Evolutionary conservation across 2,888 invertebrate species (phyloP).

Genomic region (Drosophila tripunctata): DNA sequence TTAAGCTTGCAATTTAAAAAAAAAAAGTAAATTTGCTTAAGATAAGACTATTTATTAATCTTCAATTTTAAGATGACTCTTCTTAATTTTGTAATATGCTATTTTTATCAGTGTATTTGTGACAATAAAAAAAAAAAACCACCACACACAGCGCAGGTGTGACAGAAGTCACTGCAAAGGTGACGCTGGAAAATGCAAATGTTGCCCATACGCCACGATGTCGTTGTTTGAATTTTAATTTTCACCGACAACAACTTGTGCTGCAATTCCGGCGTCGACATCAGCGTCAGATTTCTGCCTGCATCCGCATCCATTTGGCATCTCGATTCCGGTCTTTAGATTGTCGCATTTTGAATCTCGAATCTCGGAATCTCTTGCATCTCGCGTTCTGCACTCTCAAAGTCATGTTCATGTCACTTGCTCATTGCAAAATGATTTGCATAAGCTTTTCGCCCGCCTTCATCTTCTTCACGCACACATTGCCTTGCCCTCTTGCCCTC

Average conservation of each 20-base stretch:
- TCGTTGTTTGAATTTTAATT: conserved; percentile 75
- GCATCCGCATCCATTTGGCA: conserved; percentile 36
- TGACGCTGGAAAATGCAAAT: conserved; percentile 72
- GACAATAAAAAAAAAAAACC: too few species aligned
- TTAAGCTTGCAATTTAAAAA: too few species aligned
- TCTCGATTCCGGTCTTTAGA: too few species aligned
- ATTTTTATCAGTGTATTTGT: too few species aligned
- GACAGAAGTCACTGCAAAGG: conserved; percentile 73
- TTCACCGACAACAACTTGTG: conserved; percentile 62
- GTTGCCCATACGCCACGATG: conserved; percentile 71
- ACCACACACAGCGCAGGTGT: conserved; percentile 56
- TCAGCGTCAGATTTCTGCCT: too few species aligned
- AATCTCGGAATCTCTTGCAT: conserved; percentile 16
- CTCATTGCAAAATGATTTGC: conserved; percentile 76
- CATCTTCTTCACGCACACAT: too few species aligned
- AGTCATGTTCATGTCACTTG: conserved; percentile 59
- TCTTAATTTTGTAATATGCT: too few species aligned
- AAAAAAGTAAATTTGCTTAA: too few species aligned
- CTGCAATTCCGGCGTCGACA: conserved; percentile 39
- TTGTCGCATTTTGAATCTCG: conserved; percentile 39
- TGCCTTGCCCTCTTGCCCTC: neutral
- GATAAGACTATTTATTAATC: too few species aligned
- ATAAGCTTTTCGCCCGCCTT: conserved; percentile 59
- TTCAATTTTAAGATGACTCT: too few species aligned
- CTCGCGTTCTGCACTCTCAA: conserved; percentile 51